Evolutionary conservation across 2,888 invertebrate species (phyloP).

Genomic region (Tipula lateralis): DNA sequence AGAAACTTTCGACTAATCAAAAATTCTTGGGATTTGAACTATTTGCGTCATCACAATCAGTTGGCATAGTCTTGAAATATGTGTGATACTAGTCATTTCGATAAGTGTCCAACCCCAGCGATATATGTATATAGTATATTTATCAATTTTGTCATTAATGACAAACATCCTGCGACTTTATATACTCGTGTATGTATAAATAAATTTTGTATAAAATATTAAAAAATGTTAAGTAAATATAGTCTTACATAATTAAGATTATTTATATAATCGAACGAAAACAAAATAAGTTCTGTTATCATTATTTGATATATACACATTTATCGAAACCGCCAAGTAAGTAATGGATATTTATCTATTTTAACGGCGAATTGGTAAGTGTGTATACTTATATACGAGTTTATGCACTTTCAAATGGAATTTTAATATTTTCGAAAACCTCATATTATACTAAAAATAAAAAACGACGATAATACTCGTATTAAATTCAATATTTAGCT

Average conservation of each 20-base stretch:
- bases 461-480: neutral
- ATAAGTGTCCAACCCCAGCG: neutral
- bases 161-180: neutral
- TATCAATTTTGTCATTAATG: neutral
- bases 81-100: too few species aligned
- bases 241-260: constrained; percentile 15
- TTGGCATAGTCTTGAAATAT: too few species aligned
- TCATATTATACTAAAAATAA: neutral
- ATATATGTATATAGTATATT: neutral
- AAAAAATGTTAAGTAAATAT: neutral
- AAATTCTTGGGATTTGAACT: too few species aligned
- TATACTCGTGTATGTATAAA: neutral
- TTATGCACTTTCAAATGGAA: neutral
- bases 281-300: neutral
- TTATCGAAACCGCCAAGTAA: neutral
- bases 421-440: neutral
- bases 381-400: neutral
- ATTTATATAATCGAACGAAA: neutral
- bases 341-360: neutral
- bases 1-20: too few species aligned
- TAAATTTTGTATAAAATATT: neutral
- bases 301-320: too few species aligned
- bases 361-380: neutral
- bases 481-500: too few species aligned
- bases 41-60: too few species aligned